These are phyloP conservation scores for Numida meleagris DNA, from an alignment of 2,113 vertebrate genomes.

Conservation along the genomic window DNA sequence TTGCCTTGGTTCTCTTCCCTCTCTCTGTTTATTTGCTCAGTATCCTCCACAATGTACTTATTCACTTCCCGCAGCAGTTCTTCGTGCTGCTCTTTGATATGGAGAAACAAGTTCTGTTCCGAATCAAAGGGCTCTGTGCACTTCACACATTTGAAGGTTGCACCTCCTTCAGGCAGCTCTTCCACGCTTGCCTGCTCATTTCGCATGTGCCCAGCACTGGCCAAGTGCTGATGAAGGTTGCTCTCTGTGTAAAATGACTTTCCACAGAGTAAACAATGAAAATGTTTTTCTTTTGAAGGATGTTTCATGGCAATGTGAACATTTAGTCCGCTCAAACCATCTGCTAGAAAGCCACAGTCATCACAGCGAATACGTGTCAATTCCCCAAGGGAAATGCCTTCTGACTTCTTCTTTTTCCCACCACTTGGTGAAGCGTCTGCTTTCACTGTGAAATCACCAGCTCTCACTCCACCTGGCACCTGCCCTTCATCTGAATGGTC, in stretches of 20 bases:
- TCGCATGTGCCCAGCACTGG: slow-evolving; percentile 90
- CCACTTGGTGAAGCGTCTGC: slow-evolving; percentile 63
- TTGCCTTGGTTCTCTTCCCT: slow-evolving; percentile 96
- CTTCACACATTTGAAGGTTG: slow-evolving; percentile 94
- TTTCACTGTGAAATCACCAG: slow-evolving; percentile 40
- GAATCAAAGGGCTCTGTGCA: slow-evolving; percentile 93
- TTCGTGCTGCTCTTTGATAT: slow-evolving; percentile 98
- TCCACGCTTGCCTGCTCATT: slow-evolving; percentile 95
- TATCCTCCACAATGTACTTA: slow-evolving; percentile 97
- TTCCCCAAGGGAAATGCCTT: slow-evolving; percentile 66
- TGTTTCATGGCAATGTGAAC: slow-evolving; percentile 99
- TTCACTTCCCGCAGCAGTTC: slow-evolving; percentile 95
- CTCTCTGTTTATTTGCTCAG: slow-evolving; percentile 96
- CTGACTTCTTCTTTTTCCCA: slow-evolving; percentile 74
- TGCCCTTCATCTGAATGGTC: slow-evolving; percentile 70
- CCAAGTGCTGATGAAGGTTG: slow-evolving; percentile 96
- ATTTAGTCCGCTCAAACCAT: slow-evolving; percentile 94
- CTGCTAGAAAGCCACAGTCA: slow-evolving; percentile 97
- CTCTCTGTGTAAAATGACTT: slow-evolving; percentile 98
- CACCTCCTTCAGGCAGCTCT: slow-evolving; percentile 92
- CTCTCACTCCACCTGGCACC: not conserved
- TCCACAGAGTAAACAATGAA: slow-evolving; percentile 95
- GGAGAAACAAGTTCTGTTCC: slow-evolving; percentile 92
- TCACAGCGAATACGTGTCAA: slow-evolving; percentile 88
- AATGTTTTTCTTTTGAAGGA: slow-evolving; percentile 95